Evolutionary conservation across 1,140 invertebrate species (phyloP), one percentile per base, ranked within the genome.

Genomic region (Hormaphis cornu): DNA sequence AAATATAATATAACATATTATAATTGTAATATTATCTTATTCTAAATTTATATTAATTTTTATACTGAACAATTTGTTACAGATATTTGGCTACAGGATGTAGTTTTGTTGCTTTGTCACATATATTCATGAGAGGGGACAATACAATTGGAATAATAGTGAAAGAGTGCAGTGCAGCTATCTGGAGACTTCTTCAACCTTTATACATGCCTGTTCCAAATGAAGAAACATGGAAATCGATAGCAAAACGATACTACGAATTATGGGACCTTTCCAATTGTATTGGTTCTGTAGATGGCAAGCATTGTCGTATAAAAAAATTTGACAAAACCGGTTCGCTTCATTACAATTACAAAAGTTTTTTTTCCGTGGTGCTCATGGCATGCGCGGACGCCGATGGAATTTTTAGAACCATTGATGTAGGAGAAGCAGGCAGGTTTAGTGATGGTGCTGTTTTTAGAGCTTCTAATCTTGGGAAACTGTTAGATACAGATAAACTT

Each of bases 341-440:
- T 46, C 18, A 37, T 61, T 78, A 74, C 63, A 82, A 82, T 73
- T 79, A 80, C 58, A 81, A 81, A 73, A 40, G 58, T 7, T 73
- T 66, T 56, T 79, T 75, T 69, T 75, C 72, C 18, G 73, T 78
- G 3, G 74, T 79, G n/a, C 54, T 79, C 8, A 69, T 79, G 54
- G 78, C 74, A 24, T 35, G 75, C 2, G 73, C 74, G 24, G 78
- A 80, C 71, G 72, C 75, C 18, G 69, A 78, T 42, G 78, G 75
- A 37, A 73, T 71, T 61, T 78, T 79, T 71, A 75, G 72, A 8
- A 40, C 72, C 9, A 70, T 79, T 30, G 78, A 79, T 73, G 70
- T 79, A 66, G 76, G 76, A n/a, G 71, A 73, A 22, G 73, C 72
- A 66, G 77, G 78, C 8, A 71, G 71, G 70, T 59, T 74, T 56